Evolutionary conservation across 1,140 invertebrate genomes (phyloP), one percentile per base, ranked within the genome.

Genomic region (Heliconius himera): DNA sequence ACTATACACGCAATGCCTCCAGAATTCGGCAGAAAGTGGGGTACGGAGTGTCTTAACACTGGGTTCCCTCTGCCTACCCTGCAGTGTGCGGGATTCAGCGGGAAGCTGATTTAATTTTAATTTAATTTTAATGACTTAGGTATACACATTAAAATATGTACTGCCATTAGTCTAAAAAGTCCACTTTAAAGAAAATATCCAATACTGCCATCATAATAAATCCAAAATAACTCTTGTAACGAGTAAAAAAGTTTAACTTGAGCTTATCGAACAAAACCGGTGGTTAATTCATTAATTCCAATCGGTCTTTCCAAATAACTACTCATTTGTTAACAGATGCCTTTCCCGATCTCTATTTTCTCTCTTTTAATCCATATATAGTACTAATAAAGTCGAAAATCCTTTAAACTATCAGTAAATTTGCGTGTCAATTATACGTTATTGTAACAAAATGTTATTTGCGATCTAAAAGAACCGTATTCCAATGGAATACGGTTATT

Each of bases 251-350:
- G 8, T 66, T 66, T 11, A 29, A 66, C 60, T 66, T n/a, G 22
- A 26, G n/a, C 26, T 26, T 72, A 81, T 82, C 78, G 83, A 80
- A 84, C 72, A 83, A 83, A 88, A 87, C 85, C 84, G 77, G 87
- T 87, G 85, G 86, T 88, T 88, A 89, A 87, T 88, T 84, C 85
- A 89, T 89, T 88, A 88, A 88, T 85, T 81, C 76, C 70, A 86
- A 88, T 84, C 87, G 83, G 60, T 73, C 82, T 82, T 84, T 84
- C 77, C 79, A 85, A 84, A 85, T 81, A 83, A 87, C 79, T 82
- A 82, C 73, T 83, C 81, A 83, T 81, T 83, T 74, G 81, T 80
- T 79, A 75, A 71, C 73, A 81, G 72, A 78, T 84, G 82, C 54
- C 46, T 38, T 26, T 51, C 77, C 51, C 60, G 20, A 11, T n/a